phyloP scores from a whole-genome alignment of 2,797 vertebrate species.

The Pipistrellus kuhlii region DNA sequence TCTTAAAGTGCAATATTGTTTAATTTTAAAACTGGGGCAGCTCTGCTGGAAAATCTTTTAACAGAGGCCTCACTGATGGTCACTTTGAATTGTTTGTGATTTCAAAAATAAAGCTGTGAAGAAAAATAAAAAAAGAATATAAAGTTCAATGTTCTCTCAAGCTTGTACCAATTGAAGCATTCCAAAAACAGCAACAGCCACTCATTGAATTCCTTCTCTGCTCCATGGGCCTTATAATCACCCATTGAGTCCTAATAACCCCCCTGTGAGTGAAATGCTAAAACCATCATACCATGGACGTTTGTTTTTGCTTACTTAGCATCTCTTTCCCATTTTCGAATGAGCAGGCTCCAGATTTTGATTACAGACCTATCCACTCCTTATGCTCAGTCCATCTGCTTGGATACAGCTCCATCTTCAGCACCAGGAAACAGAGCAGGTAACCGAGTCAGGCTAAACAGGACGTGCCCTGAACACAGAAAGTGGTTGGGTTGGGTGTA shows the following conservation, averaged over 20 bases:
- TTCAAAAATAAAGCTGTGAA: conserved; percentile 87
- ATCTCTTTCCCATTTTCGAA: background rate
- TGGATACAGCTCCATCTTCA: background rate
- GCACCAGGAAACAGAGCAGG: background rate
- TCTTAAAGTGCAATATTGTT: conserved; percentile 89
- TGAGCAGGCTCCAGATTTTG: background rate
- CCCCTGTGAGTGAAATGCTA: background rate
- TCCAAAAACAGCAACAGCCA: background rate
- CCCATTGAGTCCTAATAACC: background rate
- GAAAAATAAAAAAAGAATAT: conserved; percentile 32
- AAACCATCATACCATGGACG: background rate
- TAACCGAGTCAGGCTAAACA: background rate
- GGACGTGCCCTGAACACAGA: background rate
- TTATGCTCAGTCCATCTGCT: background rate
- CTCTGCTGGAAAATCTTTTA: conserved; percentile 79
- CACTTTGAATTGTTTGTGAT: conserved; percentile 86
- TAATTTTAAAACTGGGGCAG: conserved; percentile 84
- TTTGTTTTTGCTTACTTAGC: background rate
- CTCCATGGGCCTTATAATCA: background rate
- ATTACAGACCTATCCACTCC: background rate
- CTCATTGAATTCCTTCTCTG: background rate
- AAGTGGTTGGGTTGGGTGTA: no score
- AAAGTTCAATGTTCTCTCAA: background rate
- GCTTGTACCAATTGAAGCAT: background rate
- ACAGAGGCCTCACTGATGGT: conserved; percentile 78